Percentiles rank a stretch among this genome's conserved stretches.
Evolutionary conservation across 2,888 invertebrate species (phyloP).

Genomic region (Sepioteuthis lessoniana): DNA sequence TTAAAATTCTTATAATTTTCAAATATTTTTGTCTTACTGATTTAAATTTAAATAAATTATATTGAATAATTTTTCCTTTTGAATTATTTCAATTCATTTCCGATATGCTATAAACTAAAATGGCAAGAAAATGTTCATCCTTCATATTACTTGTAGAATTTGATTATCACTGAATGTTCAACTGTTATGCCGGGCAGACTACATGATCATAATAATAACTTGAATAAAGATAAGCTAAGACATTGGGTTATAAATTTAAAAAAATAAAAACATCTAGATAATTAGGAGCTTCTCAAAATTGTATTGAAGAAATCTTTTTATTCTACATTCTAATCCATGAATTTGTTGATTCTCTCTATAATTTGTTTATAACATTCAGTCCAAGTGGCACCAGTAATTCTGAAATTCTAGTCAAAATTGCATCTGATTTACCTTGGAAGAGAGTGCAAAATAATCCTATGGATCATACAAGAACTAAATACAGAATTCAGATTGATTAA

Average conservation of each 20-base stretch:
- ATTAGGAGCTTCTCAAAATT: too few relatives aligned
- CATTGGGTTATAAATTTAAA: neutral
- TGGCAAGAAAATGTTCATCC: neutral
- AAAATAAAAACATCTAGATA: neutral
- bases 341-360: too few relatives aligned
- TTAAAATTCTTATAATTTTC: too few relatives aligned
- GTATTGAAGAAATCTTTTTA: too few relatives aligned
- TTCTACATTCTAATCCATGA: too few relatives aligned
- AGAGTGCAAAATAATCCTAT: conserved; percentile 33
- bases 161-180: neutral
- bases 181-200: neutral
- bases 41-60: too few relatives aligned
- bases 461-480: neutral
- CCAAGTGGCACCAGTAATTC: neutral
- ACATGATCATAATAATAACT: too few relatives aligned
- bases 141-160: neutral
- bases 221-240: too few relatives aligned
- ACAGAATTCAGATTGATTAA: neutral
- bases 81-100: too few relatives aligned
- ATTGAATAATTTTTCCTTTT: too few relatives aligned
- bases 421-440: neutral
- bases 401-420: neutral
- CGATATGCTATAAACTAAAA: too few relatives aligned
- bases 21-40: too few relatives aligned
- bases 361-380: neutral